phyloP scores from a whole-genome alignment of 2,113 vertebrate genomes.

The Echinops telfairi region DNA sequence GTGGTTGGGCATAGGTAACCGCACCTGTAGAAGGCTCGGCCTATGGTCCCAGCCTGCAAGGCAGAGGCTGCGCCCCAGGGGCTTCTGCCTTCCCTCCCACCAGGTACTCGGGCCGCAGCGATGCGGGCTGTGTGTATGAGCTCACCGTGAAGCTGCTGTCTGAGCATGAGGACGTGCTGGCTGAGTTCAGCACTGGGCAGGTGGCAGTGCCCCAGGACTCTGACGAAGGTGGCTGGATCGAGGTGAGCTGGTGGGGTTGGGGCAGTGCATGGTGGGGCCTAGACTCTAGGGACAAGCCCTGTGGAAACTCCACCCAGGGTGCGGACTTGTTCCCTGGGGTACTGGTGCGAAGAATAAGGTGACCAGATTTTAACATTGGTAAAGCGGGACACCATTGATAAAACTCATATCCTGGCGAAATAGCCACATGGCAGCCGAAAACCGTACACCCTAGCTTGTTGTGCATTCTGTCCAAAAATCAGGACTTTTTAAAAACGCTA shows the following conservation, averaged over 20 bases:
- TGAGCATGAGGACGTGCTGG: constrained; percentile 85
- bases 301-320: background rate
- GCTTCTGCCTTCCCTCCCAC: no score
- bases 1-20: no score
- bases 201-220: constrained; percentile 82
- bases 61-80: background rate
- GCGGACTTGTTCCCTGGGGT: no score
- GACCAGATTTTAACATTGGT: no score
- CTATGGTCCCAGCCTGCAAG: background rate
- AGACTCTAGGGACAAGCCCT: background rate
- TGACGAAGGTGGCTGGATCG: constrained; percentile 78
- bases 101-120: constrained; percentile 88
- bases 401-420: no score
- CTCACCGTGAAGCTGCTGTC: constrained; percentile 88
- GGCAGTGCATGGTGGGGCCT: background rate
- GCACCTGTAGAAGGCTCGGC: background rate
- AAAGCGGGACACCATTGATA: no score
- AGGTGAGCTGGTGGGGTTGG: constrained; percentile 75
- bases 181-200: constrained; percentile 87
- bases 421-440: no score
- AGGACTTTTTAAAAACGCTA: no score
- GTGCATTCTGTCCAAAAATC: no score
- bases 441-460: no score
- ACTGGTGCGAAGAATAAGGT: no score
- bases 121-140: constrained; percentile 87